These are phyloP conservation scores for Penaeus chinensis DNA, from an alignment of 1,140 invertebrate species.

Conservation along the genomic window DNA sequence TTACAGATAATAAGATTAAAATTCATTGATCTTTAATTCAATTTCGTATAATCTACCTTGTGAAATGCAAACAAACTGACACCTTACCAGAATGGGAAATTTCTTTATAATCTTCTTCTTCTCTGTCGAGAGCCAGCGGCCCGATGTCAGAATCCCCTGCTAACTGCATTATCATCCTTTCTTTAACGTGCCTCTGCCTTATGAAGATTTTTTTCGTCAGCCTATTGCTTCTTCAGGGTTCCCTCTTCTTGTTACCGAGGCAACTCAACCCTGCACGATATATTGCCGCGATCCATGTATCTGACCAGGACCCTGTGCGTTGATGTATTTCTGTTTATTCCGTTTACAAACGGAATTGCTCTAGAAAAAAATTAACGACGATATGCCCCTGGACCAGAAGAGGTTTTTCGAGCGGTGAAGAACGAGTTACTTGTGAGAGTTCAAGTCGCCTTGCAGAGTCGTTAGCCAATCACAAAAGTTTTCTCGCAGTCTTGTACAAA, in stretches of 20 bases:
- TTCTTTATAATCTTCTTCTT: conserved; percentile 45
- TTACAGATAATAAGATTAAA: no score
- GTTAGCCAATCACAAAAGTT: conserved; percentile 60
- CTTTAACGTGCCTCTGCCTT: conserved; percentile 1
- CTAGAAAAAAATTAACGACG: no score
- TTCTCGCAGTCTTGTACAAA: conserved; percentile 59
- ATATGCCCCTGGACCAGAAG: not conserved
- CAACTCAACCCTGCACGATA: no score
- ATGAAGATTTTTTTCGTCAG: not conserved
- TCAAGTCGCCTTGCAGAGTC: conserved; percentile 58
- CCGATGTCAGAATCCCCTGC: conserved; percentile 49
- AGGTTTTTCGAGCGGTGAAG: not conserved
- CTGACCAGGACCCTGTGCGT: no score
- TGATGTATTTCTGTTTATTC: no score
- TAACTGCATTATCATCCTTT: conserved; percentile 59
- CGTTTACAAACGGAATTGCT: no score
- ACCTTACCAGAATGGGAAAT: conserved; percentile 44
- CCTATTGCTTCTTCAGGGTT: not conserved
- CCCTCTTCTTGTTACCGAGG: not conserved
- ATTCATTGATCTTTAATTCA: no score
- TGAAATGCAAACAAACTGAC: not conserved
- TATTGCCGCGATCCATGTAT: no score
- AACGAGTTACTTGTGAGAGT: conserved; percentile 28
- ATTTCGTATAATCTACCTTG: not conserved
- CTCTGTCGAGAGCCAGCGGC: conserved; percentile 43